These are phyloP conservation scores for Dissostichus mawsoni DNA, from an alignment of 2,113 vertebrate genomes.

Conservation along the genomic window DNA sequence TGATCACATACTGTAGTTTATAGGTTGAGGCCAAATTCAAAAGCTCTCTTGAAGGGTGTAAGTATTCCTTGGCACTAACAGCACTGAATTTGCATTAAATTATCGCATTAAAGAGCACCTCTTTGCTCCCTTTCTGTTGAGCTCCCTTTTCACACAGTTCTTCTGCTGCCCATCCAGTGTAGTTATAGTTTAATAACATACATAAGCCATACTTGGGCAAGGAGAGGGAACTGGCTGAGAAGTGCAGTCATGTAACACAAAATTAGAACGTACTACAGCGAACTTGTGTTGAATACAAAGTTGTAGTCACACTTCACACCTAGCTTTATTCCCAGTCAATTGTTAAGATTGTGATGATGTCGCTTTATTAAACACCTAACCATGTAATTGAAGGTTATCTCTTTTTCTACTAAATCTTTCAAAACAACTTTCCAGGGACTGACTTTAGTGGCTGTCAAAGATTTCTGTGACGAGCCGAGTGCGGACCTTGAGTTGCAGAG, in stretches of 20 bases:
- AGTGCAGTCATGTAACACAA: neutral
- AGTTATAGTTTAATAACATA: slow-evolving; percentile 13
- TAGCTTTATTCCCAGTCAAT: neutral
- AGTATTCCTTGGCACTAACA: neutral
- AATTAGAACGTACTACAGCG: neutral
- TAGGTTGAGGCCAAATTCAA: slow-evolving; percentile 1
- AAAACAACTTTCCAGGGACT: slow-evolving; percentile 19
- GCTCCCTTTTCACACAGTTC: neutral
- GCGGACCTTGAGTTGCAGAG: slow-evolving; percentile 23
- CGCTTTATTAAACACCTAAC: neutral
- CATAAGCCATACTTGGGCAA: neutral
- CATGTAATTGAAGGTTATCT: neutral
- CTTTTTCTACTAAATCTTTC: slow-evolving; percentile 12
- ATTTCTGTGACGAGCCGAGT: slow-evolving; percentile 33
- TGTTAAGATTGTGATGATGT: neutral
- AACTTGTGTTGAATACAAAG: neutral
- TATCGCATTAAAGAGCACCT: neutral
- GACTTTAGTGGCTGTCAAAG: slow-evolving; percentile 42
- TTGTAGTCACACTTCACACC: neutral
- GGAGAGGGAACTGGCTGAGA: neutral
- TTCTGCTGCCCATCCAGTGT: neutral
- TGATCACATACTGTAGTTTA: slow-evolving; percentile 2
- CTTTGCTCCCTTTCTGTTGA: neutral
- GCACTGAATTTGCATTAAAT: slow-evolving; percentile 24
- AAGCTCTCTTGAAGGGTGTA: slow-evolving; percentile 8